A percentile compares a stretch with the other conserved stretches of the same genome.
Evolutionary conservation across 2,797 vertebrate species (phyloP).

Genomic region (Chrosomus eos): DNA sequence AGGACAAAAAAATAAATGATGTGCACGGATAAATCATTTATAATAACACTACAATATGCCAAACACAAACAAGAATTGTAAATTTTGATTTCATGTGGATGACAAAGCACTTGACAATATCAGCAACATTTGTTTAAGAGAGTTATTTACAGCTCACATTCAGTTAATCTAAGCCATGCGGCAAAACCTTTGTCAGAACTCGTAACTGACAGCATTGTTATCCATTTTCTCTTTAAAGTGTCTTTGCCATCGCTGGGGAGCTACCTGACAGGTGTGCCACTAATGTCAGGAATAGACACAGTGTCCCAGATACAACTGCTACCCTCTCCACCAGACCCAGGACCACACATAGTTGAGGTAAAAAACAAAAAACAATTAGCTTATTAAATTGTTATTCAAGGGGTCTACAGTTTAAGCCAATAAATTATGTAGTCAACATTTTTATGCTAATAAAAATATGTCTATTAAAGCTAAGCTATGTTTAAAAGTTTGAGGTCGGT

Average conservation of each 20-base stretch:
- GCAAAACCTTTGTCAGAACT: background rate
- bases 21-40: background rate
- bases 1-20: background rate
- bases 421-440: background rate
- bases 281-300: constrained; percentile 71
- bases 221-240: constrained; percentile 62
- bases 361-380: background rate
- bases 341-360: constrained; percentile 74
- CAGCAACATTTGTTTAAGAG: background rate
- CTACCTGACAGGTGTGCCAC: constrained; percentile 74
- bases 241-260: constrained; percentile 69
- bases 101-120: background rate
- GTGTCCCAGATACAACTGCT: constrained; percentile 57
- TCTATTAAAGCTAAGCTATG: background rate
- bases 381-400: background rate
- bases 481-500: background rate
- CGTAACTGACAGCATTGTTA: background rate
- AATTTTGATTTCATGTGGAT: background rate
- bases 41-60: background rate
- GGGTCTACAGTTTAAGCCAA: background rate
- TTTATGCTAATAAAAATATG: background rate
- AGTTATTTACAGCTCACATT: background rate
- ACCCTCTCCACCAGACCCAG: constrained; percentile 61
- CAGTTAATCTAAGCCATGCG: background rate
- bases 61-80: background rate